phyloP scores from a whole-genome alignment of 2,888 invertebrate genomes.

The Caenorhabditis macrosperma region DNA sequence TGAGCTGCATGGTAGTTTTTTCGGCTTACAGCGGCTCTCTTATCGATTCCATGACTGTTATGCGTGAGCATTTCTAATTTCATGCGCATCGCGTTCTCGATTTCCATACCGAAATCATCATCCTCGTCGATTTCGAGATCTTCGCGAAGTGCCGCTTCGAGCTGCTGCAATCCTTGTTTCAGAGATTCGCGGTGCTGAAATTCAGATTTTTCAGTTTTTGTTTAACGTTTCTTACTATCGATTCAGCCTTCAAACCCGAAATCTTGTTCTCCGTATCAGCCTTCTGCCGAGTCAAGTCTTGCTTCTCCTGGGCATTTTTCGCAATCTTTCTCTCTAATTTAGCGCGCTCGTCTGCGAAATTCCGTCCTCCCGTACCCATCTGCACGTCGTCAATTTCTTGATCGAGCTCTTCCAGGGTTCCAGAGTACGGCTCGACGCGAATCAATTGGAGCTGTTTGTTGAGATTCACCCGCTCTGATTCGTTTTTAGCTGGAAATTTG shows the following conservation, averaged over 20 bases:
- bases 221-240: conserved; percentile 4
- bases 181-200: conserved; percentile 33
- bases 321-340: conserved; percentile 19
- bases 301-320: conserved; percentile 35
- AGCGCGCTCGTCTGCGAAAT: conserved; percentile 21
- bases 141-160: conserved; percentile 8
- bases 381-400: conserved; percentile 44
- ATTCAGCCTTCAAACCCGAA: conserved; percentile 36
- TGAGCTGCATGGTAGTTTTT: conserved; percentile 32
- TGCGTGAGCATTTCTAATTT: neutral
- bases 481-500: conserved; percentile 41
- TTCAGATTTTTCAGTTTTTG: neutral
- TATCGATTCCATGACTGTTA: neutral
- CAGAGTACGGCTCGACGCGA: conserved; percentile 54
- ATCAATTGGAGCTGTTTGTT: conserved; percentile 57
- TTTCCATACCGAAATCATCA: conserved; percentile 5
- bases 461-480: conserved; percentile 57
- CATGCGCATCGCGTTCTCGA: conserved; percentile 11
- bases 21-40: conserved; percentile 5
- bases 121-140: conserved; percentile 18
- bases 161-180: conserved; percentile 6
- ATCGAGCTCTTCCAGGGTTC: conserved; percentile 51
- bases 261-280: conserved; percentile 17
- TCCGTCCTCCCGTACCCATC: neutral
- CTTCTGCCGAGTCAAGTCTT: conserved; percentile 14